Evolutionary conservation across 1,140 invertebrate species (phyloP).

Genomic region (Nixonia krombeini): DNA sequence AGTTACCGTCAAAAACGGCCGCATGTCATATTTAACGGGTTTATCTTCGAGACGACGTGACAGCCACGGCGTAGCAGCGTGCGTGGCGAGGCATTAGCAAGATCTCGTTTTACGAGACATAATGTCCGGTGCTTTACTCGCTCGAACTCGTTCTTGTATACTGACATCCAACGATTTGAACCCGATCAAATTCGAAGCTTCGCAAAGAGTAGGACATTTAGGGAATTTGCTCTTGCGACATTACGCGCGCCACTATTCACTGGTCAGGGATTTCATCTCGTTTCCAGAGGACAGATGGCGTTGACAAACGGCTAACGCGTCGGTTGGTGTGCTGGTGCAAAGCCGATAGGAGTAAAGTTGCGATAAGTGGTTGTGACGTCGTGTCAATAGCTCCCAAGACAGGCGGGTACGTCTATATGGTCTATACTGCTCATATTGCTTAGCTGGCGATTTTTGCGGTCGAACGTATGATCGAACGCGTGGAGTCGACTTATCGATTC

Average conservation of each 20-base stretch:
- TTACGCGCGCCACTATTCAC: no score
- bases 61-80: constrained; percentile 9
- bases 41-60: constrained; percentile 37
- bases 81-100: constrained; percentile 13
- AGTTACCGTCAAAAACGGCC: constrained; percentile 39
- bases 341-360: no score
- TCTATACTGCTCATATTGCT: no score
- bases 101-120: constrained; percentile 24
- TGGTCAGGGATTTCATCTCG: no score
- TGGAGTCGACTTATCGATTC: constrained; percentile 40
- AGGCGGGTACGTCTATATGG: no score
- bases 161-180: constrained; percentile 21
- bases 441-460: constrained; percentile 45
- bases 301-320: no score
- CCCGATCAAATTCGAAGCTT: constrained; percentile 2
- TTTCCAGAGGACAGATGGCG: no score
- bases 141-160: constrained; percentile 9
- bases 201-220: no score
- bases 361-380: no score
- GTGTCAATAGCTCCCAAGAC: no score
- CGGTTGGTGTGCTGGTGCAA: no score
- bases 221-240: no score
- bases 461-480: constrained; percentile 45
- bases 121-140: constrained; percentile 4
- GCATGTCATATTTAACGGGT: constrained; percentile 39